These are phyloP conservation scores for Drosophila ercepeae DNA, from an alignment of 1,140 invertebrate species.

Conservation along the genomic window DNA sequence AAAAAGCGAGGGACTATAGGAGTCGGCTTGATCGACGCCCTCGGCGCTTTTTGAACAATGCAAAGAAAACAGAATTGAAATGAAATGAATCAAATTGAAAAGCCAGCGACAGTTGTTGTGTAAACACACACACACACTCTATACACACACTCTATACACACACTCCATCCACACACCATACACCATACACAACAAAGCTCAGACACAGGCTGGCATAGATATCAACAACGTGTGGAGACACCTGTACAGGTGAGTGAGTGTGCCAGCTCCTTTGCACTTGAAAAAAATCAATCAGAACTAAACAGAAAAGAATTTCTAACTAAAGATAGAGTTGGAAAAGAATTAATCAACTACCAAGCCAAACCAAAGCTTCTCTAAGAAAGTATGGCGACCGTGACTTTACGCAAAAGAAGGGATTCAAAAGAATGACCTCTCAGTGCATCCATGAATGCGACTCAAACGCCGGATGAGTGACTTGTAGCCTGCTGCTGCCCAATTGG, in stretches of 20 bases:
- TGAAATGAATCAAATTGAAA: constrained; percentile 77
- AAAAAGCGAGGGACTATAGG: background rate
- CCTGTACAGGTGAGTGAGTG: constrained; percentile 10
- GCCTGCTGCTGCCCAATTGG: constrained; percentile 48
- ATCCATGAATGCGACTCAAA: constrained; percentile 59
- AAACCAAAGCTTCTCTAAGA: background rate
- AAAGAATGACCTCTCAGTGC: background rate
- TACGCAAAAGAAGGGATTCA: too few species aligned
- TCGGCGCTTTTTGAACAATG: constrained; percentile 38
- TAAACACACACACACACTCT: constrained; percentile 29
- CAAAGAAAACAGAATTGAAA: constrained; percentile 55
- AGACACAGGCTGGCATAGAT: constrained; percentile 17
- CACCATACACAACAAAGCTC: background rate
- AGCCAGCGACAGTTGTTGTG: constrained; percentile 64
- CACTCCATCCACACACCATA: constrained; percentile 3
- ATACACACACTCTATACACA: constrained; percentile 20
- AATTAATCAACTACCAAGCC: background rate
- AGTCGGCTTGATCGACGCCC: constrained; percentile 17
- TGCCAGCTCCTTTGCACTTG: background rate
- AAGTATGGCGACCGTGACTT: too few species aligned
- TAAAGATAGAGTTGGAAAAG: background rate
- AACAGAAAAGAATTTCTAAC: background rate
- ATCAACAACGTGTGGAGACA: constrained; percentile 17
- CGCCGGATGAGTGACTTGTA: constrained; percentile 67
- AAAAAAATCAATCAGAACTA: background rate